Percentiles rank a stretch among this genome's conserved stretches.
These are phyloP conservation scores for Drosophila formosana DNA, from an alignment of 2,888 invertebrate genomes.

Conservation along the genomic window DNA sequence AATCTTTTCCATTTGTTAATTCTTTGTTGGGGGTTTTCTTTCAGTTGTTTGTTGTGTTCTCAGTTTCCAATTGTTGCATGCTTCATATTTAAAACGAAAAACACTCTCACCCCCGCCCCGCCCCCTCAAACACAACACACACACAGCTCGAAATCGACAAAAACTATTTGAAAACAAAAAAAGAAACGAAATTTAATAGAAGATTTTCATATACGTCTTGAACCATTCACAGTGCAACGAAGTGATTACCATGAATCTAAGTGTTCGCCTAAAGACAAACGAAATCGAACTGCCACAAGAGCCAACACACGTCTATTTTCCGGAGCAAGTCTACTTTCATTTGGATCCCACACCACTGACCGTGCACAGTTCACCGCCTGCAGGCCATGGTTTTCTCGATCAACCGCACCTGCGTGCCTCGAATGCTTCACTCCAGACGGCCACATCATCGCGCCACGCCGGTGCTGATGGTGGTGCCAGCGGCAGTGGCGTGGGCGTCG, in stretches of 20 bases:
- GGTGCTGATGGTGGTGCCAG: conserved; percentile 32
- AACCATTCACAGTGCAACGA: conserved; percentile 84
- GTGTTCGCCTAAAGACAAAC: conserved; percentile 85
- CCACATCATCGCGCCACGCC: conserved; percentile 44
- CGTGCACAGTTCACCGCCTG: conserved; percentile 60
- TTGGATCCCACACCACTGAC: conserved; percentile 74
- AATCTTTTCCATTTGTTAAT: conserved; percentile 2
- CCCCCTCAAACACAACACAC: conserved; percentile 2
- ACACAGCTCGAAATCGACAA: conserved; percentile 3
- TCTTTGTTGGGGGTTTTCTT: conserved; percentile 11
- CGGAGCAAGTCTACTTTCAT: conserved; percentile 77
- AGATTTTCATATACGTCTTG: conserved; percentile 14
- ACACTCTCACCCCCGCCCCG: neutral
- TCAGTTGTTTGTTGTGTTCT: conserved; percentile 41
- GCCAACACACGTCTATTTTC: conserved; percentile 75
- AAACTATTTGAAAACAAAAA: neutral
- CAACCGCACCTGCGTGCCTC: conserved; percentile 77
- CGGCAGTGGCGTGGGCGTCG: conserved; percentile 12
- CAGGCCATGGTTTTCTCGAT: conserved; percentile 63
- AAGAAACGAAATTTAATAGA: conserved; percentile 17
- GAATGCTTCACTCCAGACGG: conserved; percentile 75
- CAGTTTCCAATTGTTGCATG: conserved; percentile 60
- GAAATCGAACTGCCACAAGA: conserved; percentile 85
- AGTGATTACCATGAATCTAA: conserved; percentile 85
- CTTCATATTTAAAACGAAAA: conserved; percentile 33